These are phyloP conservation scores for Platichthys stellatus DNA, from an alignment of 2,113 vertebrate genomes.

Conservation along the genomic window DNA sequence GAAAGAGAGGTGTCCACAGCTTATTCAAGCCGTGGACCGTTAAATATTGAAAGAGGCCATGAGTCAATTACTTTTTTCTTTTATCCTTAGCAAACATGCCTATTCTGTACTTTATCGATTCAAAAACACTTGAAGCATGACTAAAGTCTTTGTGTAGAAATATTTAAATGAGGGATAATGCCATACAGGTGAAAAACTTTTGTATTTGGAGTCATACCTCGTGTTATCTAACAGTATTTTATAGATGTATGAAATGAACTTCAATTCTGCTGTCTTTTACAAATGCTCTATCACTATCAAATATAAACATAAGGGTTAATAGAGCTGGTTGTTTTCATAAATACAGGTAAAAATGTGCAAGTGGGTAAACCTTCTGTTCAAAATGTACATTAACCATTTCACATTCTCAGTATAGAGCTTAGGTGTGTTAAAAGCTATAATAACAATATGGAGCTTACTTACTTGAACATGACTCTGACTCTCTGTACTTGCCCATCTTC, in stretches of 20 bases:
- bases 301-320: no score
- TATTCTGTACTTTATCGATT: not conserved
- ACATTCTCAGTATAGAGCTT: not conserved
- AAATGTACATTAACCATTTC: not conserved
- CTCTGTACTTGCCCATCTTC: slow-evolving; percentile 74
- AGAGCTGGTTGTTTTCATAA: no score
- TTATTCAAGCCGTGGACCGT: not conserved
- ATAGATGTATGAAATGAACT: not conserved
- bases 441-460: slow-evolving; percentile 46
- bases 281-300: no score
- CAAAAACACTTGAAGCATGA: not conserved
- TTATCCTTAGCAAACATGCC: no score
- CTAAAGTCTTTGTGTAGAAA: not conserved
- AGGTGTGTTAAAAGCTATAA: not conserved
- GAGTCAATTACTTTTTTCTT: not conserved
- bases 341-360: no score
- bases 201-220: not conserved
- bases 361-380: not conserved
- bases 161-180: not conserved
- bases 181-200: not conserved
- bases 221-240: not conserved
- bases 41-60: not conserved
- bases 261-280: not conserved
- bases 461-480: slow-evolving; percentile 70
- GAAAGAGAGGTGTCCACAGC: not conserved